Base-by-base conservation (phyloP, 1,140 invertebrate genomes). In the Neodiprion fabricii region DNA sequence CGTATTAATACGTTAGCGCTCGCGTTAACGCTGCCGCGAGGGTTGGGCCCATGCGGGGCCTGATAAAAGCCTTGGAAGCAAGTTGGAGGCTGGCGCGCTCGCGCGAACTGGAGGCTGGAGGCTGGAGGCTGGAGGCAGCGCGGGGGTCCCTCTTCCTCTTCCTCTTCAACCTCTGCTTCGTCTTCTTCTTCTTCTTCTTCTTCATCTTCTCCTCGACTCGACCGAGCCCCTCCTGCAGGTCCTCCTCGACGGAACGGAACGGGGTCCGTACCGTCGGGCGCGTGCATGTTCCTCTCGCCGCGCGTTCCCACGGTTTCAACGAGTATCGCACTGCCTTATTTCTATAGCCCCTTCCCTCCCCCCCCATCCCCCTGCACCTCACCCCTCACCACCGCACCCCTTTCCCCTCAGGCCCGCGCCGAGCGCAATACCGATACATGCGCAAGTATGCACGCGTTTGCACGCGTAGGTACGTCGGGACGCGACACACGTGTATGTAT, bases 211-310 rank as follows among this genome's bases (percentile, higher is more conserved):
- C 53, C 11, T 61, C 11, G n/a, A 61, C 53, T 17, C 5, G n/a
- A 17, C n/a, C 8, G 53, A 17, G 53, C 53, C 53, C 53, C 53
- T 61, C 8, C 53, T 40, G 28, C 53, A 17, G 53, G 53, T 61
- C 53, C 53, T 61, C 53, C 9, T 61, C 72, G 71, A 75, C 11
- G 70, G 48, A 49, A 50, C 66, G 73, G 84, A 40, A 61, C 81
- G 84, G 85, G 86, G 85, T 86, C 85, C 86, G 85, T 86, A 85
- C 85, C 86, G 85, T 86, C 84, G 83, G 86, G 85, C 85, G 85
- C 85, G 86, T 87, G 86, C 85, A 84, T 81, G 53, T 61, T 61
- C 53, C 53, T 61, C 53, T 61, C 86, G 84, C 86, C 85, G 83
- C 81, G 82, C 82, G 85, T 87, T 87, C 86, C 85, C 85, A 87